Evolutionary conservation across 2,888 invertebrate species (phyloP), one percentile per base, ranked within the genome.

Genomic region (Drosophila algonquin): DNA sequence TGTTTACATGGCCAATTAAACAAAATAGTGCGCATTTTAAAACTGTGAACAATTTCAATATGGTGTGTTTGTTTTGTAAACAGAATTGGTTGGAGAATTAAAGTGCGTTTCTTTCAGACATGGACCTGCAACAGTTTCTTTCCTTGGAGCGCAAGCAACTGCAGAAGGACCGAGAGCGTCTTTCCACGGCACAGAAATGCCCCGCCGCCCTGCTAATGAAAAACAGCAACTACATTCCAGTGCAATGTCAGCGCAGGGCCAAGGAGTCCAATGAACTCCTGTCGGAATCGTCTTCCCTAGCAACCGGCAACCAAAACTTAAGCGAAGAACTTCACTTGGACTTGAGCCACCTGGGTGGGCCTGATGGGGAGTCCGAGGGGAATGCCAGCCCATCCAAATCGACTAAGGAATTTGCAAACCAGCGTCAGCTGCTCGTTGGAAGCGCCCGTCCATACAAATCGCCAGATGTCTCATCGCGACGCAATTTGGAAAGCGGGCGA

Each of bases 101-200:
- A 2, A 7, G 40, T 7, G 2, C n/a, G 40, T 40, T 30, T 30
- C 30, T 30, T 30, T 14, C 8, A 50, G 73, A 48, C 5, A 87
- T 90, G 90, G 86, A 90, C 59, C 63, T 90, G 35, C 75, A 90
- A 45, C 59, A 84, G 44, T 90, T 90, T 65, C 72, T 90, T 51
- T 63, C 59, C 16, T 44, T 81, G 71, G 89, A 90, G 57, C 81
- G 82, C 27, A 70, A 75, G 48, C 77, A 76, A 52, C 48, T 90
- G 50, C 76, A 80, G n/a, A 63, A 65, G 48, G 90, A 90, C 51
- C 80, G 85, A 5, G 64, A 79, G 50, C 78, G 80, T 0, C 63
- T 90, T 52, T 46, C 68, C 53, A 50, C 44, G 54, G 57, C 48
- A 59, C 46, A 52, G 57, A 35, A 54, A 54, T 89, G 89, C 64